These are phyloP conservation scores for Eulemur rufifrons DNA, from an alignment of 2,113 vertebrate genomes.

Conservation along the genomic window DNA sequence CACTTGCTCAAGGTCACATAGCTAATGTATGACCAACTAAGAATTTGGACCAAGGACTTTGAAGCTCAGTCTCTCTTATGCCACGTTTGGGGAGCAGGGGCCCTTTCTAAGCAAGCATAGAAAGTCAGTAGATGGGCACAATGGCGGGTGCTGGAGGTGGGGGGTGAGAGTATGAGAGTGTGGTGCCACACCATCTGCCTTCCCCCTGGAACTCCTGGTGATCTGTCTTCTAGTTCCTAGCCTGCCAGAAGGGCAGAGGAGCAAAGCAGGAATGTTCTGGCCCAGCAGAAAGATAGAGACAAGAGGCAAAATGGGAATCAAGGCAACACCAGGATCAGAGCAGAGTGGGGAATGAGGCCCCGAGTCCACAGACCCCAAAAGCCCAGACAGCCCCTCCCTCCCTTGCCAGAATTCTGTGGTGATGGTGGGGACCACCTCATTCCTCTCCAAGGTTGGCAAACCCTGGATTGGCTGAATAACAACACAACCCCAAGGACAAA, in stretches of 20 bases:
- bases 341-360: neutral
- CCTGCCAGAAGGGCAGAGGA: neutral
- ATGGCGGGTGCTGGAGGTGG: rapidly evolving
- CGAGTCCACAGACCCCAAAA: rapidly evolving
- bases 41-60: neutral
- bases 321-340: rapidly evolving
- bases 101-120: neutral
- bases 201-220: neutral
- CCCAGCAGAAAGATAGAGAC: neutral
- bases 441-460: neutral
- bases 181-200: neutral
- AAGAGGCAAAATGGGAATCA: neutral
- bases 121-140: neutral
- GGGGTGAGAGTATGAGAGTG: rapidly evolving
- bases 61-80: too few species aligned
- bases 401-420: rapidly evolving
- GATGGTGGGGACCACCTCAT: rapidly evolving
- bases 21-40: rapidly evolving
- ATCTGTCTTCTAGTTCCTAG: neutral
- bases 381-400: neutral
- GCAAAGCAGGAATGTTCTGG: rapidly evolving
- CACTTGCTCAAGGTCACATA: neutral
- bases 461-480: rapidly evolving
- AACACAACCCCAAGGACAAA: neutral
- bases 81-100: rapidly evolving